phyloP scores from a whole-genome alignment of 2,797 vertebrate species.

The Neosalanx taihuensis region DNA sequence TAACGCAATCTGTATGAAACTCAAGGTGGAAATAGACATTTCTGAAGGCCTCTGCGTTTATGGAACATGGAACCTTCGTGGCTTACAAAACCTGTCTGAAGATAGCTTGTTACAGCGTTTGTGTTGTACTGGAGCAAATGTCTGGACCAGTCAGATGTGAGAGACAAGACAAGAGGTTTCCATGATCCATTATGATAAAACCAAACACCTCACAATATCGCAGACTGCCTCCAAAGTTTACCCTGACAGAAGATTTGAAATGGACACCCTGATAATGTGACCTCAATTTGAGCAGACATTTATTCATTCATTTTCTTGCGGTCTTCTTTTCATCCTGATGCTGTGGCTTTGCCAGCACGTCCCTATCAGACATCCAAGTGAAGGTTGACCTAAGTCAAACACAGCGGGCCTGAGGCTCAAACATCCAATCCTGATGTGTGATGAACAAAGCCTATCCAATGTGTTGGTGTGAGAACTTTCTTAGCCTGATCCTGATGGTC shows the following conservation, averaged over 20 bases:
- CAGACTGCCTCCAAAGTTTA: conserved; percentile 38
- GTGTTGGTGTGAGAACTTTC: too few relatives aligned
- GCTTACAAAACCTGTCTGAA: conserved; percentile 47
- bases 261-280: conserved; percentile 55
- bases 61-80: conserved; percentile 52
- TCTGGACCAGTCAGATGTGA: conserved; percentile 42
- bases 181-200: conserved; percentile 32
- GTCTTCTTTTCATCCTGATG: too few relatives aligned
- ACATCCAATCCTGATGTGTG: background rate
- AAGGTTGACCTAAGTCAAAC: too few relatives aligned
- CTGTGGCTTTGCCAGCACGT: too few relatives aligned
- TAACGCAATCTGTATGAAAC: conserved; percentile 39
- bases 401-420: background rate
- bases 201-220: conserved; percentile 42
- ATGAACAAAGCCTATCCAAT: conserved; percentile 19
- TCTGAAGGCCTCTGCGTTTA: conserved; percentile 46
- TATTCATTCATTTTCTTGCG: too few relatives aligned
- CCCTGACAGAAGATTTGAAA: conserved; percentile 48
- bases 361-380: too few relatives aligned
- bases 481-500: conserved; percentile 32
- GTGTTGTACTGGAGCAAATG: conserved; percentile 47
- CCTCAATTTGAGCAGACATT: conserved; percentile 27
- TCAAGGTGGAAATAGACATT: conserved; percentile 56
- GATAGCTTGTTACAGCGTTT: conserved; percentile 56
- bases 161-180: background rate